Evolutionary conservation across 2,113 vertebrate genomes (phyloP).

Genomic region (Tautogolabrus adspersus): DNA sequence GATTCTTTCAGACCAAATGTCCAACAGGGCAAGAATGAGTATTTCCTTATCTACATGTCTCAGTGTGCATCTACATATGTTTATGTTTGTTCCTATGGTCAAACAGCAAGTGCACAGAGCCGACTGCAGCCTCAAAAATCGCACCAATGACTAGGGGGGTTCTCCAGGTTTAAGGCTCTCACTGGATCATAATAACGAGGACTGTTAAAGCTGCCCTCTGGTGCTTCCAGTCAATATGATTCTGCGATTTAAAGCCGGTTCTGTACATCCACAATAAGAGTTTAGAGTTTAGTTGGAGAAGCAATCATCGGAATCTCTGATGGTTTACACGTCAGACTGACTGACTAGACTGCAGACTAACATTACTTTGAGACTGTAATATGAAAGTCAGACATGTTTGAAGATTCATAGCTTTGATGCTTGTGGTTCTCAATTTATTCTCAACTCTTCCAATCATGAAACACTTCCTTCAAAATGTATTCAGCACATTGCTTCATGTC

Average conservation of each 20-base stretch:
- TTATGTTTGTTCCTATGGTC: background rate
- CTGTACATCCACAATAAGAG: background rate
- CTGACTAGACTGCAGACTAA: background rate
- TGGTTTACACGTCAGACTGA: background rate
- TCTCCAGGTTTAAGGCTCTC: background rate
- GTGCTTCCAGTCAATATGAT: background rate
- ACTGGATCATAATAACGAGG: background rate
- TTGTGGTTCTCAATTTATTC: background rate
- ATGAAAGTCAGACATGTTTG: background rate
- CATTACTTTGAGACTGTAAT: background rate
- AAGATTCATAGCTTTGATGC: background rate
- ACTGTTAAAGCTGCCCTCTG: background rate
- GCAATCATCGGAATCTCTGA: background rate
- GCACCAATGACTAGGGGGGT: background rate
- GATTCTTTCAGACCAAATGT: conserved; percentile 34
- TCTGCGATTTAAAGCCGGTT: background rate
- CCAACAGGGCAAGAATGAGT: background rate
- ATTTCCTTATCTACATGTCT: background rate
- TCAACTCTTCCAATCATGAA: background rate
- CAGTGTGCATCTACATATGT: background rate
- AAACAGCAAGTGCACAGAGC: background rate
- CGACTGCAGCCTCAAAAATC: background rate
- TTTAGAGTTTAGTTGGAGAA: background rate
- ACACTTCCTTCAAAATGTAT: background rate
- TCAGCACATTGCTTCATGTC: background rate